These are phyloP conservation scores for Ictidomys tridecemlineatus DNA, from an alignment of 2,113 vertebrate species.

Conservation along the genomic window DNA sequence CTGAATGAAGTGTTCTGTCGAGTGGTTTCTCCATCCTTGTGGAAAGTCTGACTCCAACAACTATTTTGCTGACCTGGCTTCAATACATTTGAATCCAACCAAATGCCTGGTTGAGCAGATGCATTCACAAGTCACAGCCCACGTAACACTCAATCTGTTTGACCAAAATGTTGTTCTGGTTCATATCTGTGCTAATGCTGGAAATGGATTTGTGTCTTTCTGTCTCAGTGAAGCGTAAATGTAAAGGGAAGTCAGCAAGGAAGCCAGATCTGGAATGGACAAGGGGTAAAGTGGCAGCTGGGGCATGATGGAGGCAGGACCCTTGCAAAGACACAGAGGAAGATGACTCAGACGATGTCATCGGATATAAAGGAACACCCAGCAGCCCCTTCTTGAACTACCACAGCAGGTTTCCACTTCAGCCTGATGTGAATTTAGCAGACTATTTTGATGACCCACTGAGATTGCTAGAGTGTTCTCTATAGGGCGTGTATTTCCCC, in stretches of 20 bases:
- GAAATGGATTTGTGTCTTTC: slow-evolving; percentile 56
- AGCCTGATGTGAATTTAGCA: slow-evolving; percentile 34
- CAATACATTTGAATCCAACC: slow-evolving; percentile 70
- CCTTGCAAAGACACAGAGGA: neutral
- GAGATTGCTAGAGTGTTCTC: neutral
- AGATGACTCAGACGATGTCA: slow-evolving; percentile 56
- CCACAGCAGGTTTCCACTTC: slow-evolving; percentile 6
- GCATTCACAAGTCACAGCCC: slow-evolving; percentile 39
- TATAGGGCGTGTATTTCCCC: neutral
- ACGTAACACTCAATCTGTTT: slow-evolving; percentile 58
- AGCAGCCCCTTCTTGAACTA: neutral
- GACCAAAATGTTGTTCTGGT: slow-evolving; percentile 52
- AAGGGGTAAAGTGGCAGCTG: slow-evolving; percentile 20
- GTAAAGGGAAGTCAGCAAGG: slow-evolving; percentile 41
- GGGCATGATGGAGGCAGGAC: neutral
- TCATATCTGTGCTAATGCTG: slow-evolving; percentile 53
- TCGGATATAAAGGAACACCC: slow-evolving; percentile 17
- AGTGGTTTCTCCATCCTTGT: neutral
- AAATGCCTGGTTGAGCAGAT: slow-evolving; percentile 56
- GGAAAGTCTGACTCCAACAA: neutral
- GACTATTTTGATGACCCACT: neutral
- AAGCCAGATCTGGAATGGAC: slow-evolving; percentile 35
- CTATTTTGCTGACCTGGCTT: slow-evolving; percentile 68
- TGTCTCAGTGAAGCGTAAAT: slow-evolving; percentile 59
- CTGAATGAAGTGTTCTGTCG: neutral